phyloP scores from a whole-genome alignment of 1,140 invertebrate species.

The Drosophila quadrilineata region DNA sequence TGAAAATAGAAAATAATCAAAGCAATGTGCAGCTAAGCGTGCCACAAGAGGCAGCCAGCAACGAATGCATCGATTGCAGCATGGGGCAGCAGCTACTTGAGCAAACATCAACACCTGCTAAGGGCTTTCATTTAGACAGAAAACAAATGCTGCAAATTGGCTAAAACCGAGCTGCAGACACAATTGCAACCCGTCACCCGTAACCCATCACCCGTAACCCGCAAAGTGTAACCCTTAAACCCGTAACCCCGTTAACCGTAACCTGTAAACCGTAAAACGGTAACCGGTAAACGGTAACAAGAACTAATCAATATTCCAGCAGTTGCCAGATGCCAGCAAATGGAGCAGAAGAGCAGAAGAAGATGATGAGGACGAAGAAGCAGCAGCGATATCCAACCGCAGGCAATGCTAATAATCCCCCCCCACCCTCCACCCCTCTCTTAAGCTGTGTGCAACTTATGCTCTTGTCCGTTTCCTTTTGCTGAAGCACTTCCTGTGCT shows the following conservation, averaged over 20 bases:
- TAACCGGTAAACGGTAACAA: slow-evolving; percentile 22
- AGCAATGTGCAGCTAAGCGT: slow-evolving; percentile 66
- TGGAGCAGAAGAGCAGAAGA: slow-evolving; percentile 10
- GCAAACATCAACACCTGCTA: slow-evolving; percentile 77
- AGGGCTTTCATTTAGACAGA: slow-evolving; percentile 41
- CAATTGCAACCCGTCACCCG: neutral
- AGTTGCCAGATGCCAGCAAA: slow-evolving; percentile 15
- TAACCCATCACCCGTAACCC: slow-evolving; percentile 7
- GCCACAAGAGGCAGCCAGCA: slow-evolving; percentile 6
- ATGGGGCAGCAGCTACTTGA: slow-evolving; percentile 50
- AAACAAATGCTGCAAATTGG: slow-evolving; percentile 69
- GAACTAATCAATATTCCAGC: slow-evolving; percentile 66
- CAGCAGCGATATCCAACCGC: slow-evolving; percentile 60
- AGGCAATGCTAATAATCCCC: slow-evolving; percentile 57
- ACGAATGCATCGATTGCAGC: neutral
- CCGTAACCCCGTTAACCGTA: too few relatives aligned
- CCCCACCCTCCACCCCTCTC: neutral
- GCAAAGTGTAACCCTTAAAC: slow-evolving; percentile 13
- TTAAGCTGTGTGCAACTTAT: neutral
- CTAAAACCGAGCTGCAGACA: slow-evolving; percentile 42
- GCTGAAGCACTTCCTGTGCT: neutral
- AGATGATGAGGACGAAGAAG: too few relatives aligned
- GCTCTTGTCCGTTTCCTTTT: neutral
- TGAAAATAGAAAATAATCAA: slow-evolving; percentile 74
- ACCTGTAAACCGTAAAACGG: slow-evolving; percentile 16